These are phyloP conservation scores for Silurus asotus DNA, from an alignment of 2,113 vertebrate genomes.

Conservation along the genomic window DNA sequence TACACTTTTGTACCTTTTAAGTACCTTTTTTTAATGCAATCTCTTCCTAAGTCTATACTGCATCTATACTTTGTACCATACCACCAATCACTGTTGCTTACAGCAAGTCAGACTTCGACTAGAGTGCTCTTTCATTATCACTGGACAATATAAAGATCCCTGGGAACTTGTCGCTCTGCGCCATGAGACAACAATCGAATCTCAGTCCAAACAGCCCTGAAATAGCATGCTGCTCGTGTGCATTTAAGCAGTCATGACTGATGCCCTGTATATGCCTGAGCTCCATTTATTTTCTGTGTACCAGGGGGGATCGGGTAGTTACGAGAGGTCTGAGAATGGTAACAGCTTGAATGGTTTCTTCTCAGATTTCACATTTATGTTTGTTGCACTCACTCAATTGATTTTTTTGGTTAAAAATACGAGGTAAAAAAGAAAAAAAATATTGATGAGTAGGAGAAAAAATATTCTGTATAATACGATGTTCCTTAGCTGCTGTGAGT, in stretches of 20 bases:
- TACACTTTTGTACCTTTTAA: background rate
- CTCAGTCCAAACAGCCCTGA: background rate
- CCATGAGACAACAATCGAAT: background rate
- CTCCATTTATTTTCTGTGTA: background rate
- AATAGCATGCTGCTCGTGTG: background rate
- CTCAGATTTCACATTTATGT: background rate
- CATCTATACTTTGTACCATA: background rate
- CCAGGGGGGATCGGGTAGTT: background rate
- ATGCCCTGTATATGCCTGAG: background rate
- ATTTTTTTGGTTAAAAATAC: background rate
- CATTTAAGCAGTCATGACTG: background rate
- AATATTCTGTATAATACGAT: background rate
- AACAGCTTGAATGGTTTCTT: slow-evolving; percentile 2
- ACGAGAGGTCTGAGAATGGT: background rate
- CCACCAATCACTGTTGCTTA: background rate
- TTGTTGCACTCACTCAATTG: background rate
- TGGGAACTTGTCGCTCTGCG: background rate
- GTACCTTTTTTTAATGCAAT: background rate
- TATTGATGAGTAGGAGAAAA: background rate
- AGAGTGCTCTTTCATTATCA: background rate
- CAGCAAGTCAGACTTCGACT: background rate
- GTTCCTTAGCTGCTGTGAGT: background rate
- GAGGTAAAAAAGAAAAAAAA: background rate
- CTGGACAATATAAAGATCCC: background rate
- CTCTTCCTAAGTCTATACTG: background rate